A percentile compares a stretch with the other conserved stretches of the same genome.
These are phyloP conservation scores for Temnothorax nylanderi DNA, from an alignment of 1,140 invertebrate species.

Conservation along the genomic window DNA sequence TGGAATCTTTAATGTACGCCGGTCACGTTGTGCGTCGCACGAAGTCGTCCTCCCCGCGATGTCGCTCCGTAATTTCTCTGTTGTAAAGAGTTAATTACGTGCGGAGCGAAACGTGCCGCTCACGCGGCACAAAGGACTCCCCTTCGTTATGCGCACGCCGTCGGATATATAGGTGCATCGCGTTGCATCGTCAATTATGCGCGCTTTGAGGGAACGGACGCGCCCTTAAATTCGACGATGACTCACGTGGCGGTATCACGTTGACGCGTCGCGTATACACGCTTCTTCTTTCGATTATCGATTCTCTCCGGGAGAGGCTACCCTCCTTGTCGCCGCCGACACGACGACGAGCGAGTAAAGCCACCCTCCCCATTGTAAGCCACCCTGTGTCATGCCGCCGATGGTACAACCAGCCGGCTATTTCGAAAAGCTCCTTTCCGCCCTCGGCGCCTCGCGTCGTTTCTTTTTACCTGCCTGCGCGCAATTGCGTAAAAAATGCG, in stretches of 20 bases:
- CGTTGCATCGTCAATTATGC: constrained; percentile 1
- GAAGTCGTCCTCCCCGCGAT: neutral
- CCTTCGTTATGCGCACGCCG: constrained; percentile 12
- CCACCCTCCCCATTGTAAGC: constrained; percentile 1
- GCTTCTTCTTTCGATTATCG: constrained; percentile 70
- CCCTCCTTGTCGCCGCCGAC: neutral
- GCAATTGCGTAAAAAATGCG: constrained; percentile 8
- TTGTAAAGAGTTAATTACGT: constrained; percentile 48
- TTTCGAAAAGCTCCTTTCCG: constrained; percentile 31
- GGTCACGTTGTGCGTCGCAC: constrained; percentile 30
- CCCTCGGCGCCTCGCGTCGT: neutral
- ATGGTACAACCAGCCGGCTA: neutral
- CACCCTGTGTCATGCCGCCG: neutral
- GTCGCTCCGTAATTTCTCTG: constrained; percentile 9
- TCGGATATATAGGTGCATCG: constrained; percentile 5
- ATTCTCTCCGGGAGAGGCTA: constrained; percentile 40
- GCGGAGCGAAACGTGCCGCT: constrained; percentile 41
- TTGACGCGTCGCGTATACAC: constrained; percentile 51
- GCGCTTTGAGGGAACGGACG: constrained; percentile 5
- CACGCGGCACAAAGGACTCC: constrained; percentile 13
- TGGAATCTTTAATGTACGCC: constrained; percentile 12
- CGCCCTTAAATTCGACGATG: constrained; percentile 32
- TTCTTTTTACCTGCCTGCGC: neutral
- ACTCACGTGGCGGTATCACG: constrained; percentile 72
- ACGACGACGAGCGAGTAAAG: neutral